These are phyloP conservation scores for Fopius arisanus DNA, from an alignment of 1,140 invertebrate species.

Conservation along the genomic window DNA sequence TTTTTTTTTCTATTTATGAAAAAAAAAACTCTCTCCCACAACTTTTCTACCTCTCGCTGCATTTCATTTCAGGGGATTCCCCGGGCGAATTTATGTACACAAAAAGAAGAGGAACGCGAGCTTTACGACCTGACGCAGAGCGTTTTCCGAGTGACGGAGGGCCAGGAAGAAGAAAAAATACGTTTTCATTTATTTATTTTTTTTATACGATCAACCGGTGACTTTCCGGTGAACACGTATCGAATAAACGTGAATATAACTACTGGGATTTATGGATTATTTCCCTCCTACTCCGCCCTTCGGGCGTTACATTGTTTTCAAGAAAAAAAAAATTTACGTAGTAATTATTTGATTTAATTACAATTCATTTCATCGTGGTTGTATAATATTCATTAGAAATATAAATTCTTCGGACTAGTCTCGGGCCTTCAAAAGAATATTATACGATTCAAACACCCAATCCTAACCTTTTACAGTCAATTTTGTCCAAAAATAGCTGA, in stretches of 20 bases:
- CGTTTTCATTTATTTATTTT: neutral
- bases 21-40: slow-evolving; percentile 9
- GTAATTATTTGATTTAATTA: too few species aligned
- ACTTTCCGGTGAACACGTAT: neutral
- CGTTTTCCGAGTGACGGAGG: neutral
- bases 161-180: neutral
- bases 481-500: too few species aligned
- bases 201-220: neutral
- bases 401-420: too few species aligned
- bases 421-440: too few species aligned
- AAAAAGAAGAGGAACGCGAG: slow-evolving; percentile 38
- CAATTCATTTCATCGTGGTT: too few species aligned
- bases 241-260: neutral
- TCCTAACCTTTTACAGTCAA: too few species aligned
- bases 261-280: neutral
- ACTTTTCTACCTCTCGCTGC: slow-evolving; percentile 28
- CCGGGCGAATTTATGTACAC: slow-evolving; percentile 55
- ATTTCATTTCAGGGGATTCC: slow-evolving; percentile 23
- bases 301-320: too few species aligned
- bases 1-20: neutral
- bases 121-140: slow-evolving; percentile 53
- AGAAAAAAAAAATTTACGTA: too few species aligned
- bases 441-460: too few species aligned
- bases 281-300: neutral
- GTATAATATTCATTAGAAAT: too few species aligned